Evolutionary conservation across 2,113 vertebrate species (phyloP).

Genomic region (Cavia porcellus): DNA sequence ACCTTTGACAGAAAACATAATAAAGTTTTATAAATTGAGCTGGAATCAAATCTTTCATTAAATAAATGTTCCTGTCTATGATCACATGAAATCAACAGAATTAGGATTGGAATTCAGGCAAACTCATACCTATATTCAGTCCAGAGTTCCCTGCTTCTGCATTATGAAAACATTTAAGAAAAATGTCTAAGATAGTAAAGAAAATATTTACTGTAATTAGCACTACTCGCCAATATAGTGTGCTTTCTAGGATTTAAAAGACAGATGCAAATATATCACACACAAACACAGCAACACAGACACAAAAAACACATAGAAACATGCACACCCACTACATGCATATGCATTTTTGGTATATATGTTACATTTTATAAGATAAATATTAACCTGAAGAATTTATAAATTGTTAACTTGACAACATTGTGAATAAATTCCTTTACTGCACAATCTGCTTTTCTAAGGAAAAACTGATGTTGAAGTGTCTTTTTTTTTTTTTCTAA

Average conservation of each 20-base stretch:
- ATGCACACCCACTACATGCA: neutral
- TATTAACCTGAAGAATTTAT: neutral
- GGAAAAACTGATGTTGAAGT: neutral
- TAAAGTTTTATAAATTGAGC: neutral
- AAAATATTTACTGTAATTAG: neutral
- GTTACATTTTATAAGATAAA: neutral
- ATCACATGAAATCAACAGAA: rapidly evolving
- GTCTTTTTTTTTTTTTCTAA: neutral
- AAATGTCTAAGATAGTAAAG: neutral
- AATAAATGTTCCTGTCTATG: neutral
- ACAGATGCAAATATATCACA: rapidly evolving
- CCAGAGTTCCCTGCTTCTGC: too few relatives aligned
- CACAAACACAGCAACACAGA: neutral
- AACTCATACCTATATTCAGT: too few relatives aligned
- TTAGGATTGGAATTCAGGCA: rapidly evolving
- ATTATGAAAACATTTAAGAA: neutral
- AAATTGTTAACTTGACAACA: neutral
- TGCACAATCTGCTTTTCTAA: neutral
- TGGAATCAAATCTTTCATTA: neutral
- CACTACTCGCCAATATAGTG: rapidly evolving
- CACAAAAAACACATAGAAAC: neutral
- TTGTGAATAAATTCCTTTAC: neutral
- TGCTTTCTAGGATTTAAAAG: neutral
- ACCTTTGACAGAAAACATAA: neutral
- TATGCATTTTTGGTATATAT: neutral